phyloP scores from a whole-genome alignment of 2,888 invertebrate genomes.

The Oscheius sp. region DNA sequence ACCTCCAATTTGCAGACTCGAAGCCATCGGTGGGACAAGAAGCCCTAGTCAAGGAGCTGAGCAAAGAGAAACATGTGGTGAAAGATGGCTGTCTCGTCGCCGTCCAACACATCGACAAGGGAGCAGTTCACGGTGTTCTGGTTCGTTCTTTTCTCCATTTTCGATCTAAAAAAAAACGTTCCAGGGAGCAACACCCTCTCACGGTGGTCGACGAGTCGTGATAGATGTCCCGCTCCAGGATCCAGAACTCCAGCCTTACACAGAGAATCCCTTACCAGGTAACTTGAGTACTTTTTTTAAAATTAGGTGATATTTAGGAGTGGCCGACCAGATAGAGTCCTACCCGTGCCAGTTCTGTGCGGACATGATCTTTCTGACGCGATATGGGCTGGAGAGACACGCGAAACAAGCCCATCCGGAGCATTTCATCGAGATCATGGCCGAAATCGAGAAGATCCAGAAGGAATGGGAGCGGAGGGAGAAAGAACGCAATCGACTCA shows the following conservation, averaged over 20 bases:
- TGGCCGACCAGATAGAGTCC: constrained; percentile 66
- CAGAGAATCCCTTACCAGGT: constrained; percentile 38
- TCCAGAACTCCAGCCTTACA: constrained; percentile 17
- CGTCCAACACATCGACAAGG: constrained; percentile 35
- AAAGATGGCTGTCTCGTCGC: constrained; percentile 35
- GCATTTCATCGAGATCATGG: constrained; percentile 43
- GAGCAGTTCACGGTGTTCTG: constrained; percentile 28
- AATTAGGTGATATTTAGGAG: constrained; percentile 40
- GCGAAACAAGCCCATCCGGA: constrained; percentile 51
- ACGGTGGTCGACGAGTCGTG: constrained; percentile 16
- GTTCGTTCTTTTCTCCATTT: not conserved
- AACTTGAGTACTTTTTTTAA: not conserved
- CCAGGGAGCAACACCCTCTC: constrained; percentile 9
- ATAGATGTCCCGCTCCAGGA: constrained; percentile 21
- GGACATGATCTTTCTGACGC: constrained; percentile 64
- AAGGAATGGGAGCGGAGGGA: constrained; percentile 61
- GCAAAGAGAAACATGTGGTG: constrained; percentile 34
- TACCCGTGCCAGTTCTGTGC: constrained; percentile 65
- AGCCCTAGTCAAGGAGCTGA: constrained; percentile 28
- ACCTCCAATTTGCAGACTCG: not conserved
- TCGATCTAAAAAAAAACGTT: not conserved
- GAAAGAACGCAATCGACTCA: constrained; percentile 42
- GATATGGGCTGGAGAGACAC: constrained; percentile 61
- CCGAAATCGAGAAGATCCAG: constrained; percentile 53
- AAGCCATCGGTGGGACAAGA: constrained; percentile 2